Base-by-base conservation (phyloP, 2,797 vertebrate genomes). In the Garrulus glandarius region DNA sequence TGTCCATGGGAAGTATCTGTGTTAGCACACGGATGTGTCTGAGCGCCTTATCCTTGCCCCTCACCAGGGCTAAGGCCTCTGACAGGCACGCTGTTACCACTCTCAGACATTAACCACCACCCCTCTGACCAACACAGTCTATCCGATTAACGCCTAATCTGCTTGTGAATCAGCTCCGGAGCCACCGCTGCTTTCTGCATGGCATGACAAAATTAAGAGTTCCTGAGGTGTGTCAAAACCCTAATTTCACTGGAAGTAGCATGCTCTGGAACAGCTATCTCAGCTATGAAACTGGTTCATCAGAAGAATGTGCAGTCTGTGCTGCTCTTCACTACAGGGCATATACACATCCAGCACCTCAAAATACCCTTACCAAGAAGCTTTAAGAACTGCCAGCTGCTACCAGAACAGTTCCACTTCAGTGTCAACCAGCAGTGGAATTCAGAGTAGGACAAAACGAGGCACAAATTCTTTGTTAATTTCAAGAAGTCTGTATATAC, bases 341-440 rank as follows among this genome's bases (percentile, higher is more conserved):
- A 13, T 22, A 63, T 16, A n/a, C 16, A 44, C 7, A 77, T 11
- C 32, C 39, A 79, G 32, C 21, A 77, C 41, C 44, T 63, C 71
- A 74, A 79, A 92, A 92, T 27, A 57, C 39, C 30, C 8, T 50
- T 60, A 84, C 53, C 65, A 64, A 50, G 19, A 17, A 72, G 55
- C 36, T 78, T 69, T 57, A 68, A 64, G 77, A 92, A 69, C 55
- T 76, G 61, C 16, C 67, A 91, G 70, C 57, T 84, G 39, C 57
- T 61, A 81, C 4, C 43, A 47, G 29, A 92, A 87, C 69, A 79
- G 59, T 50, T 79, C 50, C 16, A 29, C 30, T 77, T 64, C 53
- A 53, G 6, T 30, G 78, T 34, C 50, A 67, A 43, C 43, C 21
- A 70, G 34, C 56, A 72, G 41, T 17, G 29, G 9, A 32, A 82